A percentile compares a stretch with the other conserved stretches of the same genome.
Evolutionary conservation across 2,888 invertebrate genomes (phyloP).

Genomic region (Ypsolopha sequella): DNA sequence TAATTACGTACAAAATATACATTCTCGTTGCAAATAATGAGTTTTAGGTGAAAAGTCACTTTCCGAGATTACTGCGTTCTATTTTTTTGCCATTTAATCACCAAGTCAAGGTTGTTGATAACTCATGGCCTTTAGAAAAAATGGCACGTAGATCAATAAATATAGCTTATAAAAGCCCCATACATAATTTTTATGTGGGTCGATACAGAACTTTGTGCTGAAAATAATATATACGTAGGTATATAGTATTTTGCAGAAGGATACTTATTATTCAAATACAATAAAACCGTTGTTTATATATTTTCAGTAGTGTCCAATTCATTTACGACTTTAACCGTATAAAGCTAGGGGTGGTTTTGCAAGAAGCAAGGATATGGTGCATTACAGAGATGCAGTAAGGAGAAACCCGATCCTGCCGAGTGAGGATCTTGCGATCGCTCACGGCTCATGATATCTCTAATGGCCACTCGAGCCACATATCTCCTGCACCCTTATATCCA

Average conservation of each 20-base stretch:
- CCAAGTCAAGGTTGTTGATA: no score
- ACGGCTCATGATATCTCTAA: slow-evolving; percentile 58
- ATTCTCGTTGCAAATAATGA: no score
- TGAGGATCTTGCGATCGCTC: slow-evolving; percentile 40
- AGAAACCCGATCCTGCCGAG: slow-evolving; percentile 24
- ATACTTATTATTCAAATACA: neutral
- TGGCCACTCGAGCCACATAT: slow-evolving; percentile 56
- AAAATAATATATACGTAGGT: neutral
- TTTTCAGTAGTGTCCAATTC: neutral
- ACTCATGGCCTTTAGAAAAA: no score
- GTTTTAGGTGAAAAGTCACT: no score
- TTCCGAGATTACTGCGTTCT: no score
- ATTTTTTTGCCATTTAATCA: no score
- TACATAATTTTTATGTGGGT: no score
- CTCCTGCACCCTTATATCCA: slow-evolving; percentile 51
- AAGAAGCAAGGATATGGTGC: neutral
- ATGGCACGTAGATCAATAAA: no score
- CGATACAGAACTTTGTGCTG: neutral
- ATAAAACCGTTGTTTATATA: neutral
- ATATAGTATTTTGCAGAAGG: neutral
- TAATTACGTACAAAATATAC: no score
- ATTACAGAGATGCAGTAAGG: slow-evolving; percentile 20
- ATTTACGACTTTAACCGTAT: no score
- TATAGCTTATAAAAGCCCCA: no score
- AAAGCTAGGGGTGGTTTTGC: neutral